A percentile compares a stretch with the other conserved stretches of the same genome.
phyloP scores from a whole-genome alignment of 2,797 vertebrate species.

The Psittacula echo region DNA sequence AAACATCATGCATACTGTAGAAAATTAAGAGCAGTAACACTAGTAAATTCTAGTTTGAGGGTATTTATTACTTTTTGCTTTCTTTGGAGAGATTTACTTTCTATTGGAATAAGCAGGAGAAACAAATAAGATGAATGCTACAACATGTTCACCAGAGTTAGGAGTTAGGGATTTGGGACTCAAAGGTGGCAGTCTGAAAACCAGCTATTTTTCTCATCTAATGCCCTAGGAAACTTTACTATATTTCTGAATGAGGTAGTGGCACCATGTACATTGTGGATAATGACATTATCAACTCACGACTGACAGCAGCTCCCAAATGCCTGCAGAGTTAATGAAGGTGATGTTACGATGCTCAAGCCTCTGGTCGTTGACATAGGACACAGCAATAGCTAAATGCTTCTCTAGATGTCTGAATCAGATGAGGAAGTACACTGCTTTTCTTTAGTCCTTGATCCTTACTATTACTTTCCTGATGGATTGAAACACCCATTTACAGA shows the following conservation, averaged over 20 bases:
- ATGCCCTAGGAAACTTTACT: background rate
- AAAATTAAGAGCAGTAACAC: constrained; percentile 13
- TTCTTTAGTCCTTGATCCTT: background rate
- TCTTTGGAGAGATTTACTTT: constrained; percentile 1
- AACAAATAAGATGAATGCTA: background rate
- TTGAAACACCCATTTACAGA: background rate
- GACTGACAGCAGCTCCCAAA: background rate
- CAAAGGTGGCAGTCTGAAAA: background rate
- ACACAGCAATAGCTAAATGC: background rate
- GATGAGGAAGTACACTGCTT: background rate
- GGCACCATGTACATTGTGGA: fast-evolving
- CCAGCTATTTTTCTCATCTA: background rate
- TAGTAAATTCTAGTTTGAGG: background rate
- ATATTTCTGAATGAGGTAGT: background rate
- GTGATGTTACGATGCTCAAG: background rate
- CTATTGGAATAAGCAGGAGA: background rate
- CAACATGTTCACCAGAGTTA: background rate
- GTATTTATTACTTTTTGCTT: background rate
- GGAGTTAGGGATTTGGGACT: background rate
- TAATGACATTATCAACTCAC: background rate
- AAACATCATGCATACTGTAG: constrained; percentile 3
- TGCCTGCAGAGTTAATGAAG: background rate
- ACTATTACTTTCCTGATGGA: background rate
- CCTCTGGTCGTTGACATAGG: fast-evolving
- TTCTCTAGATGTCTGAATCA: background rate